Evolutionary conservation across 2,113 vertebrate genomes (phyloP).

Genomic region (Corythornis madagascariensis): DNA sequence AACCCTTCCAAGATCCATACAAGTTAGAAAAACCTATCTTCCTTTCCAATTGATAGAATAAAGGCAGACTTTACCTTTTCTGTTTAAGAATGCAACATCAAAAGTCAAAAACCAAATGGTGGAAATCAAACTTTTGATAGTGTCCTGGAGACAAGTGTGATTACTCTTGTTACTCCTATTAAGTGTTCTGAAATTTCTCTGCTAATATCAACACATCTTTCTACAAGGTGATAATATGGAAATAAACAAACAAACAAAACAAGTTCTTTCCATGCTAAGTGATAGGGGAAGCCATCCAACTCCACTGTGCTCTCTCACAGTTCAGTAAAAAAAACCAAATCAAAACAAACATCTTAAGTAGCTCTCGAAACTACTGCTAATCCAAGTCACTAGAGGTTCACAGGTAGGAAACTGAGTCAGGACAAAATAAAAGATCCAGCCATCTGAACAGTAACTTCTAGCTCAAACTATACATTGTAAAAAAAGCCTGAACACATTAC

Average conservation of each 20-base stretch:
- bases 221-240: background rate
- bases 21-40: background rate
- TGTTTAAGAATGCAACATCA: background rate
- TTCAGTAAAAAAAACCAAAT: background rate
- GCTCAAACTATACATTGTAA: background rate
- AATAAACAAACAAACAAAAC: background rate
- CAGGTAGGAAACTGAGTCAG: background rate
- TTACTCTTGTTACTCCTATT: background rate
- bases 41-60: background rate
- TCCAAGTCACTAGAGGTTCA: background rate
- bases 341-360: background rate
- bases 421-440: background rate
- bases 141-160: background rate
- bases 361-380: background rate
- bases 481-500: background rate
- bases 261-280: background rate
- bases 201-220: background rate
- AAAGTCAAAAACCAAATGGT: background rate
- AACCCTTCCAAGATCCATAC: background rate
- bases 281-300: background rate
- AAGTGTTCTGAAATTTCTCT: background rate
- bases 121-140: background rate
- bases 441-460: background rate
- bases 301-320: background rate
- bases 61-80: background rate